A percentile compares a stretch with the other conserved stretches of the same genome.
Conservation (phyloP, 2,888 invertebrate genomes). For the Drosophila recens region DNA sequence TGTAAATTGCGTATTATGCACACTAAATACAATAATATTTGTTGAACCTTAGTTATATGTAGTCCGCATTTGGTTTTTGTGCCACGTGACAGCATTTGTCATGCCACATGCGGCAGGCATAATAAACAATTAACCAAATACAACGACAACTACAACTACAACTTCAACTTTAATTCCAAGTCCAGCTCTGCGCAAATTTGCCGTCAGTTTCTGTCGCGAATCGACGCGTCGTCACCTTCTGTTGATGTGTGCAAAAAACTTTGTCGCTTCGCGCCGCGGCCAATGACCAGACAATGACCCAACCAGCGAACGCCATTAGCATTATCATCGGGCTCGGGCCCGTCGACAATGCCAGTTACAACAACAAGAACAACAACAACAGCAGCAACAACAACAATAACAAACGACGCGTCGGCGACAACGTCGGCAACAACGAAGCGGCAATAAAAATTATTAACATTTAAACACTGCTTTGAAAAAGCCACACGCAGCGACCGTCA, state of each 20-base stretch:
- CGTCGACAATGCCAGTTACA: constrained; percentile 30
- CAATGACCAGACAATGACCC: constrained; percentile 82
- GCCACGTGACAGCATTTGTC: constrained; percentile 32
- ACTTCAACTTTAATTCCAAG: constrained; percentile 16
- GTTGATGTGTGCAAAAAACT: constrained; percentile 76
- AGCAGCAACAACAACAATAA: constrained; percentile 36
- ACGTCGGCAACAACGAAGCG: constrained; percentile 59
- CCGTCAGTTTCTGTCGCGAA: constrained; percentile 20
- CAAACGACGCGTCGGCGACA: constrained; percentile 55
- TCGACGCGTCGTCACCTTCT: constrained; percentile 58
- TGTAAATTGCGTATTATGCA: constrained; percentile 24
- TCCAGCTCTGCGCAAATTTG: constrained; percentile 2
- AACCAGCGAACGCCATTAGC: constrained; percentile 79
- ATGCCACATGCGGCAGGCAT: constrained; percentile 58
- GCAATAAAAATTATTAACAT: constrained; percentile 82
- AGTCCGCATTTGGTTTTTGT: constrained; percentile 22
- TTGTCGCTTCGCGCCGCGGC: constrained; percentile 67
- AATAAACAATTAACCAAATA: constrained; percentile 34
- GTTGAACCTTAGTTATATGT: constrained; percentile 30
- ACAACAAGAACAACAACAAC: constrained; percentile 33
- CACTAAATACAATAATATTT: constrained; percentile 1
- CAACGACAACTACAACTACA: neutral
- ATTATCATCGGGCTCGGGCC: constrained; percentile 70
- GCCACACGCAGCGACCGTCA: constrained; percentile 68
- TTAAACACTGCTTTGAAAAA: constrained; percentile 73